Evolutionary conservation across 2,113 vertebrate genomes (phyloP).

Genomic region (Dermatemys mawii): DNA sequence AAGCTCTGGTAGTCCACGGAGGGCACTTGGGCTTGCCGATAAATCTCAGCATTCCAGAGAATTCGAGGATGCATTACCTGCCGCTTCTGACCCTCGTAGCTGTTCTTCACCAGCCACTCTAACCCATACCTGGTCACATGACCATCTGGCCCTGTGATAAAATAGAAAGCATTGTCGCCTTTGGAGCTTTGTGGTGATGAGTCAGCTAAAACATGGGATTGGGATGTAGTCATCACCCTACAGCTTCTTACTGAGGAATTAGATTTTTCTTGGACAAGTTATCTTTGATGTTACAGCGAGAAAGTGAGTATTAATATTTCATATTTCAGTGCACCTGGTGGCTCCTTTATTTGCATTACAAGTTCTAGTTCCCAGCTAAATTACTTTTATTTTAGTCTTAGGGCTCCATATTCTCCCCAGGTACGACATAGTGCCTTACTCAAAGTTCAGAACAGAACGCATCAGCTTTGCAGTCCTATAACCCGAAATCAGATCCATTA

Average conservation of each 20-base stretch:
- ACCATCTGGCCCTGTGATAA: slow-evolving; percentile 85
- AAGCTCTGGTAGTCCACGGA: slow-evolving; percentile 82
- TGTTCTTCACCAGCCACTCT: slow-evolving; percentile 89
- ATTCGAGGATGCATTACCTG: slow-evolving; percentile 81
- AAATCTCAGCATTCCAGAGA: slow-evolving; percentile 89
- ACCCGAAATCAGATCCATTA: background rate
- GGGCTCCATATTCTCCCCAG: background rate
- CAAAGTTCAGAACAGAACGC: background rate
- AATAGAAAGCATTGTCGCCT: background rate
- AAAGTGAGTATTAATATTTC: background rate
- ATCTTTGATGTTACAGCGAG: background rate
- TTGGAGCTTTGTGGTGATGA: rapidly evolving
- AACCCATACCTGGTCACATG: slow-evolving; percentile 88
- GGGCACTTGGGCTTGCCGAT: slow-evolving; percentile 80
- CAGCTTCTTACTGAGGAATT: background rate
- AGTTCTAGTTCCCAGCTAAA: background rate
- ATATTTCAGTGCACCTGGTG: background rate
- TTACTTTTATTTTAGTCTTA: background rate
- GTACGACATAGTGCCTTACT: background rate
- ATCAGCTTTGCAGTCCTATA: background rate
- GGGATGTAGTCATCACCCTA: background rate
- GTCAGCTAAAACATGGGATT: background rate
- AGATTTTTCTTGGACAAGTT: rapidly evolving
- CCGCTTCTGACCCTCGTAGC: slow-evolving; percentile 87
- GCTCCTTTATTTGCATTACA: background rate